Percentiles rank a stretch among this genome's conserved stretches.
phyloP scores from a whole-genome alignment of 2,888 invertebrate species.

The Brachyopa scutellaris region DNA sequence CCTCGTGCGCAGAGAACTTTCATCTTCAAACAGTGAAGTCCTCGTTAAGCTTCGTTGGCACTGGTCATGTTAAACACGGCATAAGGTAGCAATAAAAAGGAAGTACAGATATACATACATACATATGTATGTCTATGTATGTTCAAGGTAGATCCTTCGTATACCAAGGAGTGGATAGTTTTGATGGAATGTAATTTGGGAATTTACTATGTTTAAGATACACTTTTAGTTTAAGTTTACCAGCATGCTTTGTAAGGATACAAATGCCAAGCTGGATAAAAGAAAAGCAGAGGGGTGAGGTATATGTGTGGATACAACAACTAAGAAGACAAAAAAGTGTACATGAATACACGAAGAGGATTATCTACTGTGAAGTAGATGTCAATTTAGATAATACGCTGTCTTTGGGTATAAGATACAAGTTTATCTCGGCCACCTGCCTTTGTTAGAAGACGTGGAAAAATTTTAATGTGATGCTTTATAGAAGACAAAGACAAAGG shows the following conservation, averaged over 20 bases:
- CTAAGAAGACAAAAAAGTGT: not conserved
- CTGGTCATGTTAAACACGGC: conserved; percentile 65
- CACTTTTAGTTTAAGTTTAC: conserved; percentile 51
- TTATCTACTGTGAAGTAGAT: conserved; percentile 36
- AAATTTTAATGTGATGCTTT: too few species aligned
- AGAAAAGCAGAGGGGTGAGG: not conserved
- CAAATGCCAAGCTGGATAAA: not conserved
- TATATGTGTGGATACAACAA: conserved; percentile 8
- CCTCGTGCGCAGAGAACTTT: conserved; percentile 34
- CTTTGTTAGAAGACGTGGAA: too few species aligned
- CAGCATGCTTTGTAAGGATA: conserved; percentile 7
- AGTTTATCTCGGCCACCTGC: too few species aligned
- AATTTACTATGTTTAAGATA: conserved; percentile 58
- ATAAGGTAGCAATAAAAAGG: conserved; percentile 31
- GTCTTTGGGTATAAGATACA: too few species aligned
- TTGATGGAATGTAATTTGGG: conserved; percentile 68
- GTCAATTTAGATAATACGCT: conserved; percentile 41
- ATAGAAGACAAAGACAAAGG: too few species aligned
- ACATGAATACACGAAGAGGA: not conserved
- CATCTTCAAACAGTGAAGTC: conserved; percentile 61
- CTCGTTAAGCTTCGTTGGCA: conserved; percentile 64
- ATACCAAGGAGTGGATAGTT: conserved; percentile 19
- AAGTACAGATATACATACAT: not conserved
- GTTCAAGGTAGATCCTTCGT: too few species aligned
- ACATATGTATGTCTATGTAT: too few species aligned